These are phyloP conservation scores for Sebastes glaucus DNA, from an alignment of 2,797 vertebrate genomes.

Conservation along the genomic window DNA sequence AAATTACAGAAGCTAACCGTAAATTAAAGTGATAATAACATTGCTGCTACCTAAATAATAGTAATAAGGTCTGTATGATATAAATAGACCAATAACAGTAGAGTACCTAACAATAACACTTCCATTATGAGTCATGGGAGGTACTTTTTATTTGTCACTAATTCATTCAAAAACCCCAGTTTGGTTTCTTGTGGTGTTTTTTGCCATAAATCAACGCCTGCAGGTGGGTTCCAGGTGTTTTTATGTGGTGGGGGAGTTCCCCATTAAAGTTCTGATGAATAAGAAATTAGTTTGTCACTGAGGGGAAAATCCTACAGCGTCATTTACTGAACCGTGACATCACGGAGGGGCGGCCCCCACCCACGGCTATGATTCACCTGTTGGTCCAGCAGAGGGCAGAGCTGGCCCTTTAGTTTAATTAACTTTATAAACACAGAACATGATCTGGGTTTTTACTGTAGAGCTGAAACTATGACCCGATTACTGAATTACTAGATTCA, in stretches of 20 bases:
- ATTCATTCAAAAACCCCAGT: background rate
- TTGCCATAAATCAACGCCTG: background rate
- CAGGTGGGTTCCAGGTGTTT: slow-evolving; percentile 26
- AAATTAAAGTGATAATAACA: background rate
- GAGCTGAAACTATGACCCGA: too few relatives aligned
- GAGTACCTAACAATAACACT: too few relatives aligned
- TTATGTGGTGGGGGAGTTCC: slow-evolving; percentile 7
- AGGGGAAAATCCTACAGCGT: slow-evolving; percentile 51
- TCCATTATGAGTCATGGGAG: background rate
- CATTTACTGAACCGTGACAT: slow-evolving; percentile 19
- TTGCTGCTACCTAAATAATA: too few relatives aligned
- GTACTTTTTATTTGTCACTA: background rate
- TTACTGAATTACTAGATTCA: too few relatives aligned
- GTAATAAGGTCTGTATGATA: background rate
- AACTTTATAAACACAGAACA: too few relatives aligned
- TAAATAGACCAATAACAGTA: background rate
- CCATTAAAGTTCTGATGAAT: background rate
- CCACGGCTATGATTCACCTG: background rate
- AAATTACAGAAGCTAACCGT: background rate
- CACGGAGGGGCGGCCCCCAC: background rate
- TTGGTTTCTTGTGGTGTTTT: background rate
- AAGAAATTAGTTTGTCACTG: background rate
- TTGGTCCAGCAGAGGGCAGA: slow-evolving; percentile 35
- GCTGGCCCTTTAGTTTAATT: background rate
- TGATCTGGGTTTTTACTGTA: too few relatives aligned